A percentile compares a stretch with the other conserved stretches of the same genome.
Evolutionary conservation across 2,888 invertebrate genomes (phyloP).

Genomic region (Muschampia plurimacula): DNA sequence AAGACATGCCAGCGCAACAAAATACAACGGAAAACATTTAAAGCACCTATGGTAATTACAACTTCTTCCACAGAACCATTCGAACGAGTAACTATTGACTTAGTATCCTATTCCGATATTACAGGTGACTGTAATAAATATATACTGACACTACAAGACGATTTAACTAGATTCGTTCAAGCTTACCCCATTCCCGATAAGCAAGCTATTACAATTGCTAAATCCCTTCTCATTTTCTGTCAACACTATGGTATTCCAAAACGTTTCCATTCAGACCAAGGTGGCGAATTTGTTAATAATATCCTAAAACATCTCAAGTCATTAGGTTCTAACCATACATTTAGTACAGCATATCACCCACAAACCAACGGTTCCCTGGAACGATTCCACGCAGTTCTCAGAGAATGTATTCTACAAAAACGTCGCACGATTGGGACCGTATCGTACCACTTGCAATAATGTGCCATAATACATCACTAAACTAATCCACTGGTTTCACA

Average conservation of each 20-base stretch:
- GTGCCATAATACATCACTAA: too few species aligned
- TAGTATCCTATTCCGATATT: conserved; percentile 56
- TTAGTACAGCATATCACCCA: conserved; percentile 55
- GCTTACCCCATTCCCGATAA: conserved; percentile 56
- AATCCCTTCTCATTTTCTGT: conserved; percentile 48
- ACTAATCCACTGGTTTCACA: too few species aligned
- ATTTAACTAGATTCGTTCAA: conserved; percentile 53
- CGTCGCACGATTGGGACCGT: too few species aligned
- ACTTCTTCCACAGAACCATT: conserved; percentile 51
- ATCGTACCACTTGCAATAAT: too few species aligned
- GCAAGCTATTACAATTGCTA: conserved; percentile 48
- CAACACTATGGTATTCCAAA: conserved; percentile 56
- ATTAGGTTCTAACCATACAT: conserved; percentile 51
- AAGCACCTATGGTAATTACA: conserved; percentile 57
- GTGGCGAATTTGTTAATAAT: conserved; percentile 52
- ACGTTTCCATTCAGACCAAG: conserved; percentile 56
- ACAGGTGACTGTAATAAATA: conserved; percentile 51
- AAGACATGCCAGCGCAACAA: conserved; percentile 51
- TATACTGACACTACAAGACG: conserved; percentile 54
- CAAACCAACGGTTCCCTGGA: conserved; percentile 54
- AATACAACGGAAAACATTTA: conserved; percentile 51
- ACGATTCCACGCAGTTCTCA: conserved; percentile 50
- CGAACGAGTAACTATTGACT: conserved; percentile 53
- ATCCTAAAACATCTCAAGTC: conserved; percentile 55
- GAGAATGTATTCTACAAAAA: not conserved